Evolutionary conservation across 1,140 invertebrate species (phyloP), one percentile per base, ranked within the genome.

Genomic region (Zaprionus nigranus): DNA sequence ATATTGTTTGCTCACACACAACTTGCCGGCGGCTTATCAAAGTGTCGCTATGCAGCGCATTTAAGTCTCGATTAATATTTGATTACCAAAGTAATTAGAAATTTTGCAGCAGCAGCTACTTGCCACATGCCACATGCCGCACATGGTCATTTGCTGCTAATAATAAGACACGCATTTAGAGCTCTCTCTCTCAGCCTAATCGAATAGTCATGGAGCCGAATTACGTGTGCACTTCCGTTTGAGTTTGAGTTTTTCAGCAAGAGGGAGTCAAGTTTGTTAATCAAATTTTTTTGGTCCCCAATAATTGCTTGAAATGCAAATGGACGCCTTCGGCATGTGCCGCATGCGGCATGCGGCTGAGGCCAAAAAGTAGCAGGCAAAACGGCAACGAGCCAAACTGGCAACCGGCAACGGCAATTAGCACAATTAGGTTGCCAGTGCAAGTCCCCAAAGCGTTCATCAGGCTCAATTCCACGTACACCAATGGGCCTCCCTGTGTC

Each of bases 391-490:
- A 46, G 40, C n/a, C 40, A 17, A 46, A 46, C 40, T n/a, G 20
- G 58, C 64, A 73, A 68, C 57, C 58, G 70, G 70, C 57, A 73
- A 67, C 67, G 75, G 83, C 88, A 91, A 91, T 91, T 91, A 91
- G 88, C 88, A 91, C 85, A 91, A 91, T 91, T 91, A 91, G 81
- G 88, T 91, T 91, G 87, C 88, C 88, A 91, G 78, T 91, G 73
- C 87, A 91, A 91, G 85, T 91, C 88, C 88, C 88, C 88, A 87
- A 78, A 91, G 88, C 83, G 73, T 62, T 75, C 73, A 63, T 30
- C 84, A 75, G 75, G 15, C 53, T 72, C 58, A 67, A 70, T 34
- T 49, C 66, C 56, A 67, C 34, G 63, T 65, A 80, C 57, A 68
- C 69, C 61, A 43, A 26, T 46, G 15, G 40, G n/a, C 6, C n/a